A percentile compares a stretch with the other conserved stretches of the same genome.
Conservation (phyloP, 2,888 invertebrate species). For the Anaspis maculata region DNA sequence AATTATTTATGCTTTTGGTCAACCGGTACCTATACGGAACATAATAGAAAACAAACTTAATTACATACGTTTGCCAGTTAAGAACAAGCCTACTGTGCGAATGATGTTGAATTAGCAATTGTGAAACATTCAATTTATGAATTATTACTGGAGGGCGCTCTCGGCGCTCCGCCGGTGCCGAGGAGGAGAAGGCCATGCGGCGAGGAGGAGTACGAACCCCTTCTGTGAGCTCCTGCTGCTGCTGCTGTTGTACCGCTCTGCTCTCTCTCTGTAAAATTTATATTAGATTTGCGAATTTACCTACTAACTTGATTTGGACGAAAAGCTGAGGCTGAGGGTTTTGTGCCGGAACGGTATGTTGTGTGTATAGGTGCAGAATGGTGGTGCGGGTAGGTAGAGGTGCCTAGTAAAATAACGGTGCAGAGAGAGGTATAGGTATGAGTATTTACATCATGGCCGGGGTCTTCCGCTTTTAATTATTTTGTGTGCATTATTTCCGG, state of each 20-base stretch:
- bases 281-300: constrained; percentile 37
- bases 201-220: no score
- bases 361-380: no score
- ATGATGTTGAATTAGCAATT: constrained; percentile 43
- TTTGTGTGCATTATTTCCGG: no score
- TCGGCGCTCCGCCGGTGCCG: constrained; percentile 20
- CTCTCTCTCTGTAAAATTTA: constrained; percentile 33
- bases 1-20: constrained; percentile 41
- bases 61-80: constrained; percentile 39
- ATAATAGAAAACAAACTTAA: constrained; percentile 46
- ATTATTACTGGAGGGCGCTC: constrained; percentile 37
- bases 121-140: constrained; percentile 45
- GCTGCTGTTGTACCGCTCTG: constrained; percentile 2
- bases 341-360: no score
- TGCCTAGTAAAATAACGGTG: no score
- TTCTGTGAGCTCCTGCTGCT: no score
- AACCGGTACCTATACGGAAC: constrained; percentile 38
- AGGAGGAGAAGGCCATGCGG: no score
- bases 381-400: no score
- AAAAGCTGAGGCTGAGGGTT: no score
- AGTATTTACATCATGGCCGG: no score
- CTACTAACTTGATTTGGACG: constrained; percentile 32
- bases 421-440: no score
- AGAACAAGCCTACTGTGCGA: constrained; percentile 39
- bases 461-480: constrained; percentile 16